Evolutionary conservation across 2,113 vertebrate genomes (phyloP), one percentile per base, ranked within the genome.

Genomic region (Pampusana beccarii): DNA sequence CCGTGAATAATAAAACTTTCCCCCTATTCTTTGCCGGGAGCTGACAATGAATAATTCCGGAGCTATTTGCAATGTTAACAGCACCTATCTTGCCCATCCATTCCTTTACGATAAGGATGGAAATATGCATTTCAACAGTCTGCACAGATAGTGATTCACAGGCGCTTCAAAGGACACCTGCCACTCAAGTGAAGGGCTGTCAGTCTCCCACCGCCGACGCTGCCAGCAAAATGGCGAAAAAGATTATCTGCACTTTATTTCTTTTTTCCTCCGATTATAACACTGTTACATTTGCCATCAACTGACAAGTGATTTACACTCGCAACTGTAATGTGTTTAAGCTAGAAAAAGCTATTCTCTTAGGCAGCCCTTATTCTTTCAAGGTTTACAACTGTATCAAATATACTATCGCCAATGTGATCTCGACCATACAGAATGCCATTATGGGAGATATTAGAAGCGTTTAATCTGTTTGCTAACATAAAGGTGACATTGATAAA

Each of bases 91-190:
- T 98, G 98, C 98, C 99, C 99, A 99, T 99, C 99, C 99, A 98
- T 98, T 98, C 98, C 99, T 99, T 99, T 98, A 99, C 96, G 99
- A 99, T 99, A 99, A 99, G 99, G 98, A 98, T 97, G 98, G 98
- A 99, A 99, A 99, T 99, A 99, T 99, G 99, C 99, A 99, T 99
- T 99, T 99, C 99, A 99, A 99, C 99, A 99, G 99, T 98, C 98
- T 98, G 98, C 98, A 98, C 99, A 99, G 99, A 99, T 98, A 98
- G 98, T 90, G 99, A 98, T 98, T 99, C 98, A 97, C 97, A 98
- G 98, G 98, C 98, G 98, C 99, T 99, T 99, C 98, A 99, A 99
- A 99, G 99, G 99, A 99, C 99, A 99, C 99, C 99, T 99, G 99
- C 99, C 99, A 99, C 98, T 99, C 99, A 99, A 98, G 95, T 97